Base-by-base conservation (phyloP, 2,888 invertebrate species). In the Lottia scabra region DNA sequence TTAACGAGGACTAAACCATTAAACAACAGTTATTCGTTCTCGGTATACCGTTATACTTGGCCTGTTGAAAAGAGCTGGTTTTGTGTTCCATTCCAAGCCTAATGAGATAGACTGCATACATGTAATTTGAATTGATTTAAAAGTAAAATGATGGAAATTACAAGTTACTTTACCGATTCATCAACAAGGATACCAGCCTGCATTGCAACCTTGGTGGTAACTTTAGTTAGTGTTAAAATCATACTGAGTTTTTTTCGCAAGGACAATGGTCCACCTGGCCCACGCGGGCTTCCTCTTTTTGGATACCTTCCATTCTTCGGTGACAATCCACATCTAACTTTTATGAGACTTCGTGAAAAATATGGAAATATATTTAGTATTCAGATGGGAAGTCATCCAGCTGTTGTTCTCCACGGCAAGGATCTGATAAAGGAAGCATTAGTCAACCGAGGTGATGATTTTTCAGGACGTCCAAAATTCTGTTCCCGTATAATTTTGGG, bases 311-410 rank as follows among this genome's bases (percentile, higher is more conserved):
- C 78, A 15, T 73, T 78, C 10, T 71, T 81, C 16, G 77, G 76
- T 5, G 63, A 63, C 12, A 19, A 71, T 2, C 80, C 80, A 12
- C 71, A 73, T 13, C n/a, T 63, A 45, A 79, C 76, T 19, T 76
- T 80, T 62, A 46, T 23, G 13, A 68, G 65, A 56, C 72, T 78
- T 72, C 68, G 79, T 6, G 68, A 74, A 12, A 69, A 30, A 12
- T 80, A 78, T 68, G 81, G 81, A 13, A 75, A 79, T 63, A 68
- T 81, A 16, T 78, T 74, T 70, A 67, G 71, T n/a, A 74, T 81
- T n/a, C 67, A 64, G 8, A 65, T 81, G 69, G 81, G 81, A 26
- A 75, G 76, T 27, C 76, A 72, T 68, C 71, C 72, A 2, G 70
- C 80, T 8, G 73, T 81, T 27, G 78, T 81, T 19, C 44, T 81